Base-by-base conservation (phyloP, 2,888 invertebrate species). In the Teleogryllus oceanicus region DNA sequence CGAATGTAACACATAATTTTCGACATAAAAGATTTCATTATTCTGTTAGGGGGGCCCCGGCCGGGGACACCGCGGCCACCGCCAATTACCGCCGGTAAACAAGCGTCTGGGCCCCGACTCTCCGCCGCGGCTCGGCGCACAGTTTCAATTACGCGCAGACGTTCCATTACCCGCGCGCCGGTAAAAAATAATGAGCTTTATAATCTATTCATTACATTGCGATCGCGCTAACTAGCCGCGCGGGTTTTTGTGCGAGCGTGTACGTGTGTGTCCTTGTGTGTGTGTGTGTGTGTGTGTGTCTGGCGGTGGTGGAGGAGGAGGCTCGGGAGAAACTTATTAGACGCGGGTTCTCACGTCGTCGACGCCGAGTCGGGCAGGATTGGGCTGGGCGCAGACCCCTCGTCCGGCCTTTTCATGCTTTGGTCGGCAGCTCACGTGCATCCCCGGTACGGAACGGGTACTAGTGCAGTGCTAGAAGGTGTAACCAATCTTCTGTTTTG, bases 11-110 rank as follows among this genome's bases (percentile, higher is more conserved):
- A n/a, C 62, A 62, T 62, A 62, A 62, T 62, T 62, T 62, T 62
- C 62, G 62, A 62, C 62, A 62, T 62, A 62, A 62, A 62, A 62
- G 62, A 62, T 62, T 62, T 62, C 62, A 62, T 62, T 62, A 62
- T 62, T 62, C 62, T 62, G 62, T 62, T 62, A 62, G 62, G n/a
- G 62, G 16, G 62, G 62, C 62, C 16, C n/a, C 62, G 62, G 62
- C n/a, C 62, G 62, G 62, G 62, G 62, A 62, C 62, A 62, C 62
- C 16, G 62, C 62, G 62, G n/a, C 62, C 62, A 62, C 62, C 62
- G n/a, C 62, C 62, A 62, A 62, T 62, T 62, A 62, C 62, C 62
- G 62, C 13, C 16, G 62, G 62, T 62, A 62, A 62, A 62, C 62
- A 62, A 62, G 62, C 62, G 62, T 37, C 62, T 18, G 62, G 62